Evolutionary conservation across 2,888 invertebrate species (phyloP), one percentile per base, ranked within the genome.

Genomic region (Notodonta dromedarius): DNA sequence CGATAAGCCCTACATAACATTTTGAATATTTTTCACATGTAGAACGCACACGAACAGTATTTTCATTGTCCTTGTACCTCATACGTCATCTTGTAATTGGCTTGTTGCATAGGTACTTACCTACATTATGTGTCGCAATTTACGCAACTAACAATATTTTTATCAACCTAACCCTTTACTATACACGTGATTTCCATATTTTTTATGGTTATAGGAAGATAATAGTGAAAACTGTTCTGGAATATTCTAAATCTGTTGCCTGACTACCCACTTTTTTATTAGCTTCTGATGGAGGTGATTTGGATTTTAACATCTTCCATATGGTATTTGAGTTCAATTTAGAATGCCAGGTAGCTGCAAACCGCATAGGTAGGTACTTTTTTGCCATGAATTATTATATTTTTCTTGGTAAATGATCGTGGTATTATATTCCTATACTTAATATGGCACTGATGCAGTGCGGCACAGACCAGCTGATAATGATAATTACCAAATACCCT

Each of bases 41-140:
- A 51, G 9, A 51, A 24, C 51, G 66, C 70, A 65, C 66, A 62
- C 62, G 54, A 24, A 60, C 56, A 14, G 4, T 67, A 8, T 24
- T 62, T 64, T 35, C 61, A 62, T 63, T 70, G 73, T 77, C 78
- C 74, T 76, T 76, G 67, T 69, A 57, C 40, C 48, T 70, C 44
- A 71, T 69, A 69, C 75, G 70, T 70, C 77, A 77, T 52, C 58
- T 66, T 67, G 66, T 69, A 75, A 76, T 70, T 69, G 68, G 69
- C 67, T 68, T 72, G 70, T 73, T 76, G 74, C 72, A 70, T 73
- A 69, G 24, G 24, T 24, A 24, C 24, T 67, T 61, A n/a, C 24
- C 1, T 57, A n/a, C n/a, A n/a, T n/a, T n/a, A n/a, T 44, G 56
- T 73, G 74, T 73, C 54, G 71, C 71, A 74, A 74, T 70, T 63